phyloP scores from a whole-genome alignment of 1,140 invertebrate species.

The Zaprionus taronus region DNA sequence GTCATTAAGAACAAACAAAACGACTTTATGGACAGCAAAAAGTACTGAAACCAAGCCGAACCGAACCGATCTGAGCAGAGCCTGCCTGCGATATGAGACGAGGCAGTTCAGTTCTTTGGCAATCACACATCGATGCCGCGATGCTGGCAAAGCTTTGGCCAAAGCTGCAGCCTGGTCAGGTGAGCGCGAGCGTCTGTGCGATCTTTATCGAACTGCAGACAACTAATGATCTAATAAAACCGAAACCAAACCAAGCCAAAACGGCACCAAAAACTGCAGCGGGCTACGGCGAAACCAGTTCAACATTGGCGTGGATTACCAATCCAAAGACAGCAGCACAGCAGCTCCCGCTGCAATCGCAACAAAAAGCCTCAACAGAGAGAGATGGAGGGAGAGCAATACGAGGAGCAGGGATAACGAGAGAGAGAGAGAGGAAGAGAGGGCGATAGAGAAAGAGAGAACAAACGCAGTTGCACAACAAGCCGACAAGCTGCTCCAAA shows the following conservation, averaged over 20 bases:
- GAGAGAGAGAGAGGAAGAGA: constrained; percentile 18
- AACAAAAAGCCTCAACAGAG: neutral
- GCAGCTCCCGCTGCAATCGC: constrained; percentile 57
- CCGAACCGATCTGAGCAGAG: constrained; percentile 7
- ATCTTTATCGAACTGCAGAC: constrained; percentile 82
- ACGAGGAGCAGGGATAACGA: constrained; percentile 31
- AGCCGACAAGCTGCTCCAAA: constrained; percentile 58
- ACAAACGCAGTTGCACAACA: constrained; percentile 73
- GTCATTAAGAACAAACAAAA: constrained; percentile 83
- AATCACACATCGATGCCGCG: constrained; percentile 54
- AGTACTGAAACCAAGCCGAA: constrained; percentile 50
- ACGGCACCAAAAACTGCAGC: constrained; percentile 48
- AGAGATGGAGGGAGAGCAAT: constrained; percentile 18
- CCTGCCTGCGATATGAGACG: constrained; percentile 27
- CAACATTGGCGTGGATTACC: constrained; percentile 59
- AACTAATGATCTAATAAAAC: constrained; percentile 84
- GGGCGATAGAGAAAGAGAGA: constrained; percentile 50
- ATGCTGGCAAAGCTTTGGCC: neutral
- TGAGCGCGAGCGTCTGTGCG: constrained; percentile 60
- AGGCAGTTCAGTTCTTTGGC: constrained; percentile 47
- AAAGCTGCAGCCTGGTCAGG: constrained; percentile 18
- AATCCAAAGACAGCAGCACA: constrained; percentile 51
- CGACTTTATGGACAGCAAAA: constrained; percentile 82
- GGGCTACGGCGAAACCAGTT: constrained; percentile 42
- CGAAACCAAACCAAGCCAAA: constrained; percentile 62